Percentiles rank a stretch among this genome's conserved stretches.
phyloP scores from a whole-genome alignment of 2,888 invertebrate species.

The Trichogramma evanescens region DNA sequence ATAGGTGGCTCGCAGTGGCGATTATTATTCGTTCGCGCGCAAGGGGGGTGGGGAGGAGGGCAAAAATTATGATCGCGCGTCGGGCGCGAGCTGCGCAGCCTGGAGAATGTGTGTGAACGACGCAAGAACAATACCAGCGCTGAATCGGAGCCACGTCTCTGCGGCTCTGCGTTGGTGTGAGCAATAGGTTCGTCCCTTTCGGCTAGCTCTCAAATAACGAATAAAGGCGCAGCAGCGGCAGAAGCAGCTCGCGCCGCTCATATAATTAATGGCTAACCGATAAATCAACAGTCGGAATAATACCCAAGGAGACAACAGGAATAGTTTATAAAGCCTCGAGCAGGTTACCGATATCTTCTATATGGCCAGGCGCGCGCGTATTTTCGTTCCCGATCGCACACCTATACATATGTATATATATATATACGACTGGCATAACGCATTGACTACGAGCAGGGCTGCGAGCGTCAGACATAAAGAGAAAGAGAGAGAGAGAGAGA shows the following conservation, averaged over 20 bases:
- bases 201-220: constrained; percentile 29
- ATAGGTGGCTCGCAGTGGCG: background rate
- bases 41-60: constrained; percentile 10
- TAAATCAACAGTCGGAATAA: constrained; percentile 46
- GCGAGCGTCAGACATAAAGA: constrained; percentile 11
- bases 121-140: constrained; percentile 46
- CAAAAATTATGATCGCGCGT: constrained; percentile 34
- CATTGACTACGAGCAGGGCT: constrained; percentile 1
- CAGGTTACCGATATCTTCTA: background rate
- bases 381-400: background rate
- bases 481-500: constrained; percentile 17
- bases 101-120: constrained; percentile 44
- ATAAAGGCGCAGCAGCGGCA: constrained; percentile 40
- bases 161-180: constrained; percentile 32
- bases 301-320: constrained; percentile 48
- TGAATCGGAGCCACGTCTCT: constrained; percentile 46
- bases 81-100: constrained; percentile 12
- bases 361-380: background rate
- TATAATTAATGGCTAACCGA: constrained; percentile 45
- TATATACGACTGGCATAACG: background rate
- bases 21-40: background rate
- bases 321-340: constrained; percentile 44
- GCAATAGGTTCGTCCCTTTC: constrained; percentile 48
- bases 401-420: background rate
- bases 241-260: constrained; percentile 21